A percentile compares a stretch with the other conserved stretches of the same genome.
Conservation (phyloP, 2,113 vertebrate species). For the Gila orcuttii region DNA sequence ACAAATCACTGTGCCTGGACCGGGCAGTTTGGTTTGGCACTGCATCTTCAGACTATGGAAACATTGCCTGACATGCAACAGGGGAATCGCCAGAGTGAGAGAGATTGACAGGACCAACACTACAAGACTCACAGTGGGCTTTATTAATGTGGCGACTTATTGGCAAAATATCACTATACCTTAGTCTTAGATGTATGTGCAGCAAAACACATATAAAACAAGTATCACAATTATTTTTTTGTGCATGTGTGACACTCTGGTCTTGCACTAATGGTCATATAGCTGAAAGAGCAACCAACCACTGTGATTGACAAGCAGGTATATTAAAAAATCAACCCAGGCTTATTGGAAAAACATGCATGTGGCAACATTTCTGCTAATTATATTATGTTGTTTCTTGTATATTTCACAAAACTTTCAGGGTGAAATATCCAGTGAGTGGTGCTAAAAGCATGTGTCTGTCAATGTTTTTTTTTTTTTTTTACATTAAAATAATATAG, state of each 20-base stretch:
- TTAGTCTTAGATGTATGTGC: neutral
- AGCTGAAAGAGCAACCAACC: neutral
- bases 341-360: neutral
- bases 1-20: neutral
- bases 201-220: neutral
- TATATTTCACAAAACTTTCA: neutral
- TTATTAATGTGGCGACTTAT: neutral
- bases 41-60: neutral
- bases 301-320: neutral
- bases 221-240: neutral
- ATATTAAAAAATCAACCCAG: neutral
- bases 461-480: neutral
- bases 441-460: neutral
- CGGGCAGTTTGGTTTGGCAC: slow-evolving; percentile 6
- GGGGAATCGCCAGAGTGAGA: slow-evolving; percentile 4
- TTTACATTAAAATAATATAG: neutral
- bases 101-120: slow-evolving; percentile 40
- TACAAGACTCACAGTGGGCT: slow-evolving; percentile 15
- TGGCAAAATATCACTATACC: neutral
- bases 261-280: neutral
- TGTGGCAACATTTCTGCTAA: neutral
- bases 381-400: neutral
- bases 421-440: neutral
- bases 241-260: neutral
- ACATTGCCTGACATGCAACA: slow-evolving; percentile 9